Percentiles rank a stretch among this genome's conserved stretches.
These are phyloP conservation scores for Tetrax tetrax DNA, from an alignment of 2,113 vertebrate genomes.

Conservation along the genomic window DNA sequence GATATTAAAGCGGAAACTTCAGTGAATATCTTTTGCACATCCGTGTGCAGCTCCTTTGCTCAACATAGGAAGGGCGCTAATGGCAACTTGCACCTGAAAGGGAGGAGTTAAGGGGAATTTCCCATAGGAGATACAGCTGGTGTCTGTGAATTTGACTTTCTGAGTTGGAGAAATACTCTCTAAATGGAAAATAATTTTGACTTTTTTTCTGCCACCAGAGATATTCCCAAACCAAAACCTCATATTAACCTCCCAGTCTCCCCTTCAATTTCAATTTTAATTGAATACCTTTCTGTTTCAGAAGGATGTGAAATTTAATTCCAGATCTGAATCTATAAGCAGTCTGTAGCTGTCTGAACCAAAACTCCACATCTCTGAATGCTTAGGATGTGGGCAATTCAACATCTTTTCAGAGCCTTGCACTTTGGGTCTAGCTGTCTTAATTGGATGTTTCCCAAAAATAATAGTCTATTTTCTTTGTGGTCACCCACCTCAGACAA, in stretches of 20 bases:
- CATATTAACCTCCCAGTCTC: conserved; percentile 26
- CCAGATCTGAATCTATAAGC: conserved; percentile 21
- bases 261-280: conserved; percentile 51
- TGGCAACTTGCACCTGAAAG: background rate
- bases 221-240: background rate
- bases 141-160: background rate
- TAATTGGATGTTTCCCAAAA: background rate
- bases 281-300: conserved; percentile 30
- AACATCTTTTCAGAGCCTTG: background rate
- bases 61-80: conserved; percentile 13
- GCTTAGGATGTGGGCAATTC: background rate
- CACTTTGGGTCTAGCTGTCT: background rate
- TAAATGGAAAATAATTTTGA: conserved; percentile 49
- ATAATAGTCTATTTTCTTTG: background rate
- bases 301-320: conserved; percentile 1
- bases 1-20: conserved; percentile 48
- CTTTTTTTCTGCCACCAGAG: conserved; percentile 21
- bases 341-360: background rate
- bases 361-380: background rate
- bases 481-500: background rate
- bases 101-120: conserved; percentile 48
- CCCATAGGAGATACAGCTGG: conserved; percentile 20
- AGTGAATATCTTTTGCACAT: conserved; percentile 21
- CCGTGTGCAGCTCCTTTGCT: conserved; percentile 33
- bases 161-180: background rate